phyloP scores from a whole-genome alignment of 2,113 vertebrate species.

The Malurus cyaneus region DNA sequence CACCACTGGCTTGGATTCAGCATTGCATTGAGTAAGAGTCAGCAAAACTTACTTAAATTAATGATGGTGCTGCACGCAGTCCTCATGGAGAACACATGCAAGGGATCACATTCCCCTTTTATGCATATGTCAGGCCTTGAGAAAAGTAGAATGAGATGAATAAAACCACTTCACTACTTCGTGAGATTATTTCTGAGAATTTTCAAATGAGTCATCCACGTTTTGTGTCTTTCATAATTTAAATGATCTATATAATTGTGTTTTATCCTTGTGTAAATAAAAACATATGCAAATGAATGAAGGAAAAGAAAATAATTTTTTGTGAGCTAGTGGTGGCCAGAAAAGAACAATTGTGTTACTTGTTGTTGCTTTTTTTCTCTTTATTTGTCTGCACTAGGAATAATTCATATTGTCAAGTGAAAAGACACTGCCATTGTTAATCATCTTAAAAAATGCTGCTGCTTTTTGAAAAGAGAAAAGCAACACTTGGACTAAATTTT shows the following conservation, averaged over 20 bases:
- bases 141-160: conserved; percentile 47
- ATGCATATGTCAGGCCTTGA: conserved; percentile 18
- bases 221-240: neutral
- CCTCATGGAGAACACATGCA: conserved; percentile 55
- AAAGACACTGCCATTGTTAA: conserved; percentile 5
- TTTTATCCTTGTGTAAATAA: conserved; percentile 9
- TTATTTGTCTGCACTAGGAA: neutral
- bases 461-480: neutral
- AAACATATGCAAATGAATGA: neutral
- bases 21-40: conserved; percentile 8
- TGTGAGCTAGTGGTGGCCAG: neutral
- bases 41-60: conserved; percentile 37
- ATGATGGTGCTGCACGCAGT: neutral
- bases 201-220: conserved; percentile 29
- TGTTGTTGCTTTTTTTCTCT: neutral
- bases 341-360: conserved; percentile 12
- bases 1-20: conserved; percentile 48
- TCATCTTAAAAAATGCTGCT: neutral
- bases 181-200: neutral
- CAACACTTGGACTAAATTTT: neutral
- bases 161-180: conserved; percentile 2
- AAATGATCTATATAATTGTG: neutral
- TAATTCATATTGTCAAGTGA: neutral
- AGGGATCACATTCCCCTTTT: conserved; percentile 29
- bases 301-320: conserved; percentile 11